Evolutionary conservation across 2,888 invertebrate species (phyloP).

Genomic region (Dorcus hopei): DNA sequence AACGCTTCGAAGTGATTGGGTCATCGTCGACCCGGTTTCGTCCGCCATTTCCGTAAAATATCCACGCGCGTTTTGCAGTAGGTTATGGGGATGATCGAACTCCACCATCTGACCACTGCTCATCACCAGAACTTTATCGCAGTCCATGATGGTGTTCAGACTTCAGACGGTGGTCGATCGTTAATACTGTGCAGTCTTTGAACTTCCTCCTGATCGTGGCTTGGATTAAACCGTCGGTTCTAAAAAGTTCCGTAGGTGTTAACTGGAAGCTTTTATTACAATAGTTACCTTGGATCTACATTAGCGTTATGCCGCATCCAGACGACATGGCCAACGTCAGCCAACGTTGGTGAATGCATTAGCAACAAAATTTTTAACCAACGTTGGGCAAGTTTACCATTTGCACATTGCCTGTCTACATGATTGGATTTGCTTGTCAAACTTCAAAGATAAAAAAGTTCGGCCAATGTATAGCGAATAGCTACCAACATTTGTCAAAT

Average conservation of each 20-base stretch:
- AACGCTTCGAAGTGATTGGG: slow-evolving; percentile 22
- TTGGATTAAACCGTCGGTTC: slow-evolving; percentile 75
- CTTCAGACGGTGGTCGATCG: slow-evolving; percentile 80
- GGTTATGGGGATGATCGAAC: slow-evolving; percentile 70
- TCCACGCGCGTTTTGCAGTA: slow-evolving; percentile 56
- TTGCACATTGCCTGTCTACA: too few species aligned
- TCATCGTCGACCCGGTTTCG: slow-evolving; percentile 58
- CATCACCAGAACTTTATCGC: slow-evolving; percentile 76
- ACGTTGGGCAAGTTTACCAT: too few species aligned
- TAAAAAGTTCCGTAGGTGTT: slow-evolving; percentile 4
- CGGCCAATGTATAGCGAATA: too few species aligned
- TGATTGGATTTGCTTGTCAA: too few species aligned
- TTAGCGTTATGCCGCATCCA: too few species aligned
- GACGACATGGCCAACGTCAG: too few species aligned
- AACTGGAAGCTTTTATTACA: slow-evolving; percentile 65
- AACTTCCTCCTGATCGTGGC: slow-evolving; percentile 72
- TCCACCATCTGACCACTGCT: slow-evolving; percentile 74
- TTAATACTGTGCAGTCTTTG: slow-evolving; percentile 72
- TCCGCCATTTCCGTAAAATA: slow-evolving; percentile 65
- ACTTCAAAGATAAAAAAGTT: too few species aligned
- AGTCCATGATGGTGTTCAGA: slow-evolving; percentile 81
- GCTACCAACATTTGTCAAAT: too few species aligned
- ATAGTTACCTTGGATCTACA: slow-evolving; percentile 77
- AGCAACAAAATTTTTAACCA: too few species aligned
- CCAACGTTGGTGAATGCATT: too few species aligned